Evolutionary conservation across 2,888 invertebrate genomes (phyloP).

Genomic region (Helleia helle): DNA sequence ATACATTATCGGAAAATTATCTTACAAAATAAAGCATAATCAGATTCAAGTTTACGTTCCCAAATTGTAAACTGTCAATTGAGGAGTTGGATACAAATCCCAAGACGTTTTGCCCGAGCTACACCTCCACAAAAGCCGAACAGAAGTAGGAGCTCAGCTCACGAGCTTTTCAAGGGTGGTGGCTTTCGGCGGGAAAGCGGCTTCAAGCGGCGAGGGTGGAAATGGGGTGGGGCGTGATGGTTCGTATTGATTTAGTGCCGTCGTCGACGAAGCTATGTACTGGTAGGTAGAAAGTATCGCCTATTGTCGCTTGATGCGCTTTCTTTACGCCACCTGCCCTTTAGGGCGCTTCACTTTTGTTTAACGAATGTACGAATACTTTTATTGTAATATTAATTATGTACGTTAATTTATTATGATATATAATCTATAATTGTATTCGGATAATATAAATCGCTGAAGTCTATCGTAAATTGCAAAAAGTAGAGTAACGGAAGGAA

Average conservation of each 20-base stretch:
- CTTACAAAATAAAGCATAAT: neutral
- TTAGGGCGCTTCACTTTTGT: neutral
- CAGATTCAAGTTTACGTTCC: conserved; percentile 4
- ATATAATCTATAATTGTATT: too few species aligned
- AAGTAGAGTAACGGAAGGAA: neutral
- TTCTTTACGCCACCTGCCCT: conserved; percentile 40
- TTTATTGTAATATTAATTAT: too few species aligned
- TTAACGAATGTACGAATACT: neutral
- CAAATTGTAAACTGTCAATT: conserved; percentile 63
- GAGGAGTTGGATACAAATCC: conserved; percentile 57
- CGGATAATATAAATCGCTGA: too few species aligned
- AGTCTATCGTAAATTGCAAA: neutral
- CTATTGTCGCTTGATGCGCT: conserved; percentile 67
- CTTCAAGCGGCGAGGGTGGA: conserved; percentile 38
- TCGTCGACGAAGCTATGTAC: conserved; percentile 72
- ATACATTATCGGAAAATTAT: neutral
- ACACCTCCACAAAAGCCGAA: conserved; percentile 72
- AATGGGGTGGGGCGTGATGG: conserved; percentile 58
- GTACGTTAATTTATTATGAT: too few species aligned
- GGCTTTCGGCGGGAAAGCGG: conserved; percentile 71
- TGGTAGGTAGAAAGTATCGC: conserved; percentile 57
- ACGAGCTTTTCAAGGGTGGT: conserved; percentile 74
- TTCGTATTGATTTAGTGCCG: conserved; percentile 76
- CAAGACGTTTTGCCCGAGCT: conserved; percentile 65
- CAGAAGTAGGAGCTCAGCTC: conserved; percentile 75